Base-by-base conservation (phyloP, 1,140 invertebrate genomes). In the Maconellicoccus hirsutus region DNA sequence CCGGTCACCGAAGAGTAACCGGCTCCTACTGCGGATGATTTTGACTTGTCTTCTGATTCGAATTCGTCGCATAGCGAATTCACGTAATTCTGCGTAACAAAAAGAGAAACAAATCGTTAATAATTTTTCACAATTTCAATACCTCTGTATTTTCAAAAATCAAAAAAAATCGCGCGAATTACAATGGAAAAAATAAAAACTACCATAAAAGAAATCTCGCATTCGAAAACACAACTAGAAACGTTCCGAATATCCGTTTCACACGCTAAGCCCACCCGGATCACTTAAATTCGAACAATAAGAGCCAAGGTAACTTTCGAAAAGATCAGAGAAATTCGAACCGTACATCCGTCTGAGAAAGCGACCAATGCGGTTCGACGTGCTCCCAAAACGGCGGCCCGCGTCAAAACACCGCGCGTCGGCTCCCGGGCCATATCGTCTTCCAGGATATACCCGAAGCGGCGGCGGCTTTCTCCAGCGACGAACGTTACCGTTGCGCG, bases 1-100 rank as follows among this genome's bases (percentile, higher is more conserved):
- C 86, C 83, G 77, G 80, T 74, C n/a, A 70, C 70, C 16, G 19
- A 66, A 71, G 6, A 85, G 83, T 73, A 84, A 83, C n/a, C 81
- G 81, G 1, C 81, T 80, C 70, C 61, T 74, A 77, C 75, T 79
- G 79, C 70, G 77, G 76, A 75, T 76, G 79, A 75, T 72, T 80
- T 76, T 73, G 83, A 14, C 33, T 72, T 72, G 16, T 38, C 27
- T n/a, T 73, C 72, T 7, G 23, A 63, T 26, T 73, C 73, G 8
- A 26, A 26, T 23, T 59, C 69, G 3, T 71, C 70, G 25, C 73
- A 73, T 63, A 75, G 22, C 38, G 73, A 72, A 59, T 75, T 74
- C 38, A 75, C 74, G 39, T 72, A 75, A 69, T 71, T 73, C 75
- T 75, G 73, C 69, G 70, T 8, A 23, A 59, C n/a, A n/a, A 26